Evolutionary conservation across 2,113 vertebrate genomes (phyloP), one percentile per base, ranked within the genome.

Genomic region (Lamprotornis superbus): DNA sequence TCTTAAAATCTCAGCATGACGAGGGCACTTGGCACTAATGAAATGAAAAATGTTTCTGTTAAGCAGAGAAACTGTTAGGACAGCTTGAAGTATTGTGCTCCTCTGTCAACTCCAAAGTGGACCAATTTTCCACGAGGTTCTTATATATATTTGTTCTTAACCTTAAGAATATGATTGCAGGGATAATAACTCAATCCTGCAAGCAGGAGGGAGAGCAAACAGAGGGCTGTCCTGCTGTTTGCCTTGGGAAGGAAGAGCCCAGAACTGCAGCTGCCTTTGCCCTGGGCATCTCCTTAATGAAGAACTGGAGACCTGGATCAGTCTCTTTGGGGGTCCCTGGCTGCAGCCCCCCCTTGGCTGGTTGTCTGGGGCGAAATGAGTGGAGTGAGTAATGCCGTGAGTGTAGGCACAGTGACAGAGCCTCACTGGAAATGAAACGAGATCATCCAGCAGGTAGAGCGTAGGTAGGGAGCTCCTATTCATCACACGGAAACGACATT

Each of bases 151-250:
- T 91, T 84, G 69, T 75, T 94, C 91, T 91, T 93, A 90, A 91
- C 86, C 76, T 94, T 89, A 94, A 93, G 73, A 74, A 90, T 84
- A 81, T 74, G 68, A 59, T 86, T 83, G 80, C 1, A 3, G 89
- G 77, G 83, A 84, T 95, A 83, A 94, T 95, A 81, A 93, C 68
- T 96, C 95, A 89, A 55, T 87, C 78, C 63, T 55, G 68, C 0
- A 2, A 81, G 94, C 59, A 6, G 63, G 39, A 80, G 46, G 56
- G 86, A 92, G 64, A 91, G 76, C 91, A 95, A 95, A 96, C 91
- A 92, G 25, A 73, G 22, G 46, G 69, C 74, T n/a, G 70, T 35
- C 88, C 82, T 0, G 24, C 91, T 92, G 89, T 83, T 86, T 86
- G 91, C 83, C 42, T 44, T 40, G 64, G 80, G 87, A 40, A 47